These are phyloP conservation scores for Noctua fimbriata DNA, from an alignment of 2,888 invertebrate genomes.

Conservation along the genomic window DNA sequence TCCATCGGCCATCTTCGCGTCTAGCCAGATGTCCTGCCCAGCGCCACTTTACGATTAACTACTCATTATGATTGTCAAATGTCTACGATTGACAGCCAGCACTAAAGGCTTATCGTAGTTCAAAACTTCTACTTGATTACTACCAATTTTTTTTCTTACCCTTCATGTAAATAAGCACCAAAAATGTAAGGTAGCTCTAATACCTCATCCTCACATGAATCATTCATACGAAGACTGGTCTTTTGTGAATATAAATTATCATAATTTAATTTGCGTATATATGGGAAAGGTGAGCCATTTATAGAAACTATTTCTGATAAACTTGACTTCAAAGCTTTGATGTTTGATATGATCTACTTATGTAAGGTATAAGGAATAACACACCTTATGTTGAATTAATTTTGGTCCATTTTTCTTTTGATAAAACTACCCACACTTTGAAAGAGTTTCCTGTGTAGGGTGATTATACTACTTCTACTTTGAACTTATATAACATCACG, in stretches of 20 bases:
- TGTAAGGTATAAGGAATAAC: background rate
- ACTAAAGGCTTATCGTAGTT: background rate
- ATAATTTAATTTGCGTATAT: constrained; percentile 38
- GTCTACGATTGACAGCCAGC: background rate
- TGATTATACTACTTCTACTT: background rate
- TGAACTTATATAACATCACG: too few relatives aligned
- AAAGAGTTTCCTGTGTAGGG: background rate
- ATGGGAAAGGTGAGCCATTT: constrained; percentile 15
- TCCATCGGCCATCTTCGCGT: too few relatives aligned
- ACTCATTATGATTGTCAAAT: background rate
- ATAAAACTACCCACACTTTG: background rate
- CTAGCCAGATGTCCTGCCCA: too few relatives aligned
- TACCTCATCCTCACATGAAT: constrained; percentile 31
- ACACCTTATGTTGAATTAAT: background rate
- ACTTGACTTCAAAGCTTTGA: constrained; percentile 24
- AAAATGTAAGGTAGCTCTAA: constrained; percentile 16
- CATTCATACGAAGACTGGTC: constrained; percentile 29
- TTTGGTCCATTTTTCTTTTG: background rate
- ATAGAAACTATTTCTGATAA: constrained; percentile 21
- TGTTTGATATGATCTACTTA: constrained; percentile 2
- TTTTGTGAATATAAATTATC: constrained; percentile 43
- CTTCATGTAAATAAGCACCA: constrained; percentile 12
- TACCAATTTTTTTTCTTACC: constrained; percentile 8
- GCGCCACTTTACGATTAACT: too few relatives aligned
- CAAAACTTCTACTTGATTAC: background rate